A percentile compares a stretch with the other conserved stretches of the same genome.
phyloP scores from a whole-genome alignment of 2,797 vertebrate species.

The Leptodactylus fallax region DNA sequence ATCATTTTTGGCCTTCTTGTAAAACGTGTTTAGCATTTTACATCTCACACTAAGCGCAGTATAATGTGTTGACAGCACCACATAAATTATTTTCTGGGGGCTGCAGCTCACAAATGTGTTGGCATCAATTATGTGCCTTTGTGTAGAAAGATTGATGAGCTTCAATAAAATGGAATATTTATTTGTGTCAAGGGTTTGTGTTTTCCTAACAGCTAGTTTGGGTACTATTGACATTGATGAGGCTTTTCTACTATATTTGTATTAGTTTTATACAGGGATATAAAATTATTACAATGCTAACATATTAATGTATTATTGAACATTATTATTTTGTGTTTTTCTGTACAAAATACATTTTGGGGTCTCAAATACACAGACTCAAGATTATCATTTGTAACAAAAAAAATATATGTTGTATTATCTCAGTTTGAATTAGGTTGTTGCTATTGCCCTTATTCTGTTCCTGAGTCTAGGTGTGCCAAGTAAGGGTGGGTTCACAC shows the following conservation, averaged over 20 bases:
- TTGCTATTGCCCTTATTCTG: no score
- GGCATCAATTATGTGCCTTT: slow-evolving; percentile 42
- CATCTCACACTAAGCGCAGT: slow-evolving; percentile 17
- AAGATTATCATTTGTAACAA: no score
- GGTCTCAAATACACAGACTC: no score
- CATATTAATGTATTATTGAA: neutral
- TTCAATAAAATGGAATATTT: slow-evolving; percentile 49
- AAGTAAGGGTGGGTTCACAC: no score
- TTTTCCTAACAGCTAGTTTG: slow-evolving; percentile 45
- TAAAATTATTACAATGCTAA: neutral
- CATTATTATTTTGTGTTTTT: neutral
- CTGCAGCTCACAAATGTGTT: slow-evolving; percentile 46
- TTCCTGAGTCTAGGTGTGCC: no score
- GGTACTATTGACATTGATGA: slow-evolving; percentile 6
- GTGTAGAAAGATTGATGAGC: slow-evolving; percentile 42
- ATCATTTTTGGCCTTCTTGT: slow-evolving; percentile 27
- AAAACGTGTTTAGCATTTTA: slow-evolving; percentile 32
- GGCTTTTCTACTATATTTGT: slow-evolving; percentile 16
- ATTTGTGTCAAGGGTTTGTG: slow-evolving; percentile 34
- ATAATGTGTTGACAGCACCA: slow-evolving; percentile 38
- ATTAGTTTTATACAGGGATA: neutral
- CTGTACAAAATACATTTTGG: no score
- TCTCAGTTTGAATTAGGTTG: no score
- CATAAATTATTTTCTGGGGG: slow-evolving; percentile 44
- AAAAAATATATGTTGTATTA: no score